These are phyloP conservation scores for Holocentrus rufus DNA, from an alignment of 2,797 vertebrate genomes.

Conservation along the genomic window DNA sequence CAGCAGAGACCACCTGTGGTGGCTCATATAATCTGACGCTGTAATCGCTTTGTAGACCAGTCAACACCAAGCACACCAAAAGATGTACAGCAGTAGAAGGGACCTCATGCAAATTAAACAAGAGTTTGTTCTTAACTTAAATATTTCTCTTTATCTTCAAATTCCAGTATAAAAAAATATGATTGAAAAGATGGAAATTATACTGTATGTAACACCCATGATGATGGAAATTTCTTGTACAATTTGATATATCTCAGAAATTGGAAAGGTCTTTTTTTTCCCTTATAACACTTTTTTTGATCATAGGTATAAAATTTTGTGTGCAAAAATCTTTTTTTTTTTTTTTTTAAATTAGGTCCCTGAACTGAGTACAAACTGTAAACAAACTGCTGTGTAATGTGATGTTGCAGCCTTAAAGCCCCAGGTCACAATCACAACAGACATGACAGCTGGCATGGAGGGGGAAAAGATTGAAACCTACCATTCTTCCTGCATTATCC, in stretches of 20 bases:
- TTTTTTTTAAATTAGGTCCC: not conserved
- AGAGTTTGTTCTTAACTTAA: not conserved
- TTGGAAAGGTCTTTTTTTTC: not conserved
- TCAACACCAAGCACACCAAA: not conserved
- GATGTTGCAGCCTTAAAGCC: slow-evolving; percentile 26
- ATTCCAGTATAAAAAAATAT: not conserved
- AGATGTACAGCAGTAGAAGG: not conserved
- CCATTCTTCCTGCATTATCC: slow-evolving; percentile 40
- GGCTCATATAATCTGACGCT: not conserved
- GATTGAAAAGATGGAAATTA: not conserved
- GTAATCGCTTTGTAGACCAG: not conserved
- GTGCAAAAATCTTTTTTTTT: not conserved
- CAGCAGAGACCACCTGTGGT: not conserved
- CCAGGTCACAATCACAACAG: not conserved
- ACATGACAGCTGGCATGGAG: not conserved
- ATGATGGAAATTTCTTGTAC: too few relatives aligned
- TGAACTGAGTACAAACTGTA: not conserved
- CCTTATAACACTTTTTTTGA: not conserved
- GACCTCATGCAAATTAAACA: not conserved
- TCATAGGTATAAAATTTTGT: not conserved
- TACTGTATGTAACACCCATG: too few relatives aligned
- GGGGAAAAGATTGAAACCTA: slow-evolving; percentile 6
- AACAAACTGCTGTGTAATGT: slow-evolving; percentile 23
- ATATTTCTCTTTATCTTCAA: not conserved
- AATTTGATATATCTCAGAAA: too few relatives aligned